Base-by-base conservation (phyloP, 1,140 invertebrate species). In the Oncopodura yosiiana region DNA sequence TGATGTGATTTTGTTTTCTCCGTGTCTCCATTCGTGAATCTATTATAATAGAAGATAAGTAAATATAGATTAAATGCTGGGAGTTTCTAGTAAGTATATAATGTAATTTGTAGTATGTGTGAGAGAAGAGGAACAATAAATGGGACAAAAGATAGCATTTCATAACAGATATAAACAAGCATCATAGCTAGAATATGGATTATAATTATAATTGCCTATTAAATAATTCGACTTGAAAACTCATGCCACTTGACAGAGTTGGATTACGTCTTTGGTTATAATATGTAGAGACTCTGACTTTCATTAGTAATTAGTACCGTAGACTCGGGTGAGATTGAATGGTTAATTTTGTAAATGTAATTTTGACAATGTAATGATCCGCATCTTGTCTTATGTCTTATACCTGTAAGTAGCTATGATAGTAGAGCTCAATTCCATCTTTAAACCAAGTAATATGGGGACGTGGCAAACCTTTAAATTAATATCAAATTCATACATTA, bases 391-490 rank as follows among this genome's bases (percentile, higher is more conserved):
- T n/a, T n/a, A n/a, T n/a, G n/a, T n/a, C n/a, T n/a, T n/a, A 34
- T 73, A 92, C 89, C 69, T 92, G 87, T 65, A 92, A 73, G 68
- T 90, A 90, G 24, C 82, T 77, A 74, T 93, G 88, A 16, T 82
- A 80, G 60, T 87, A 89, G 63, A 94, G 82, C 69, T 93, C 88
- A 16, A 83, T 80, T 9, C 87, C 87, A 72, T 93, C 88, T 70
- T 93, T 93, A 67, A 87, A 91, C 88, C 88, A 92, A 8, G 87
- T 91, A 34, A 92, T 89, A 29, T 87, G 83, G 0, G 87, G 87
- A 39, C 86, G n/a, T 5, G 18, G 11, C 6, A 34, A 16, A 6
- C 5, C 19, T 9, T 12, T 6, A 8, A 12, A 41, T 12, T 16
- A 41, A 41, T 41, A 6, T 6, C 9, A 41, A 5, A 41, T 12